Evolutionary conservation across 2,888 invertebrate species (phyloP).

Genomic region (Criorhina ranunculi): DNA sequence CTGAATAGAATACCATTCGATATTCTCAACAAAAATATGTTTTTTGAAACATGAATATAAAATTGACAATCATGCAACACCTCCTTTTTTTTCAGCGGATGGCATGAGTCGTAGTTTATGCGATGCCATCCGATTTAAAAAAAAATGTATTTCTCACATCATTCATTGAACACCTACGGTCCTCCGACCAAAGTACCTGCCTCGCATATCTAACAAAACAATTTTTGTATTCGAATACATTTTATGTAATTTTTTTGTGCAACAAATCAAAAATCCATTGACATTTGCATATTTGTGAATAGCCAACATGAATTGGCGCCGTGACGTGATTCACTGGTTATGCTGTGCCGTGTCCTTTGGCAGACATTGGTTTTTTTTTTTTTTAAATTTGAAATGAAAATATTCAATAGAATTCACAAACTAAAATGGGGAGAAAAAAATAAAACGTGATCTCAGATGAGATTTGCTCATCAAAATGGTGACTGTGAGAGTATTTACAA

Average conservation of each 20-base stretch:
- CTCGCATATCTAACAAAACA: neutral
- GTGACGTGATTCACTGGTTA: neutral
- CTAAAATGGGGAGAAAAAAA: neutral
- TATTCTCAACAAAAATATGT: too few species aligned
- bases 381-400: slow-evolving; percentile 25
- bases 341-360: neutral
- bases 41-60: too few species aligned
- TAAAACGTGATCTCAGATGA: neutral
- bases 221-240: neutral
- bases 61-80: too few species aligned
- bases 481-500: neutral
- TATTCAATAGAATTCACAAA: slow-evolving; percentile 12
- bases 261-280: slow-evolving; percentile 35
- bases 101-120: too few species aligned
- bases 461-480: neutral
- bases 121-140: neutral
- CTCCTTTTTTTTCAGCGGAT: too few species aligned
- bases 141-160: neutral
- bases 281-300: slow-evolving; percentile 42
- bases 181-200: neutral
- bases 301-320: slow-evolving; percentile 24
- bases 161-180: neutral
- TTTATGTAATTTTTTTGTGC: slow-evolving; percentile 29
- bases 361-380: neutral
- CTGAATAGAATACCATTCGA: too few species aligned